Conservation (phyloP, 2,888 invertebrate species). For the Mythimna albipuncta region DNA sequence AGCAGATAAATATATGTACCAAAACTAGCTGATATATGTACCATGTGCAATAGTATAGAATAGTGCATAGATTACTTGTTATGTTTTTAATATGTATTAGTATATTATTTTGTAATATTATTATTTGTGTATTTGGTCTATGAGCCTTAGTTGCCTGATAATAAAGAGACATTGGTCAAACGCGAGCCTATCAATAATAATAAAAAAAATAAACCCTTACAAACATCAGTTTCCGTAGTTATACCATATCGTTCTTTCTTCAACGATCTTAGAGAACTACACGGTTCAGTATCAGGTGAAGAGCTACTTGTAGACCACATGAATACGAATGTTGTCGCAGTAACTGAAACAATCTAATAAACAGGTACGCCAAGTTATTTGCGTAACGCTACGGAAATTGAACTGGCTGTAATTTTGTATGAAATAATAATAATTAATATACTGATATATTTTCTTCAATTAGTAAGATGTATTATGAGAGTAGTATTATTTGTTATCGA, state of each 20-base stretch:
- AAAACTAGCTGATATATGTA: too few relatives aligned
- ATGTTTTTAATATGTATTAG: too few relatives aligned
- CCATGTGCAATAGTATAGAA: too few relatives aligned
- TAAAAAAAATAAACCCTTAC: too few relatives aligned
- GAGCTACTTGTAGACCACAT: conserved; percentile 27
- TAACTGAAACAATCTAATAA: conserved; percentile 48
- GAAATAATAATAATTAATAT: not conserved
- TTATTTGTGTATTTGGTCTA: too few relatives aligned
- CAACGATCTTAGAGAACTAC: conserved; percentile 2
- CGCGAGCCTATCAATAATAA: too few relatives aligned
- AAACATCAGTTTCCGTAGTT: not conserved
- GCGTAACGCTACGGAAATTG: conserved; percentile 1
- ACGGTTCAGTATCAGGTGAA: conserved; percentile 32
- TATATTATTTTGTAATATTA: too few relatives aligned
- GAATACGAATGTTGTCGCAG: conserved; percentile 33
- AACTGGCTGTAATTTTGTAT: conserved; percentile 5
- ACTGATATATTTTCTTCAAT: not conserved
- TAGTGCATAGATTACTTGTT: too few relatives aligned
- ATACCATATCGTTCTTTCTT: conserved; percentile 5
- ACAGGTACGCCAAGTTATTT: not conserved
- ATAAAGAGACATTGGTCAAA: too few relatives aligned
- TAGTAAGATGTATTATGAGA: not conserved
- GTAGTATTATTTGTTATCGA: too few relatives aligned
- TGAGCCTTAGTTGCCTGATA: too few relatives aligned
- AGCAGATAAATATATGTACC: not conserved